Conservation (phyloP, 1,140 invertebrate genomes). For the Tetraneura akinire region DNA sequence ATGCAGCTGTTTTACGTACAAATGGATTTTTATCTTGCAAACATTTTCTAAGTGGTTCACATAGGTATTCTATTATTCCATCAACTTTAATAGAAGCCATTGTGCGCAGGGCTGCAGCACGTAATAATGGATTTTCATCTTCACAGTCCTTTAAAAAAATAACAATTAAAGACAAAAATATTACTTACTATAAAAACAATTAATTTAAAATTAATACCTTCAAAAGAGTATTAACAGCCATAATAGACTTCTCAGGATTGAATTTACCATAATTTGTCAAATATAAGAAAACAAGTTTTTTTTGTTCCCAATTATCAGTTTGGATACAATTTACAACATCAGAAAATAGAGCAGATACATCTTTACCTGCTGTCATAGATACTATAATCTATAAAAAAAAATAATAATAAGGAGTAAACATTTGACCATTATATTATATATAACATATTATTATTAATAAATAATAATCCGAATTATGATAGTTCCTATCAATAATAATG, state of each 20-base stretch:
- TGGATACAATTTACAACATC: slow-evolving; percentile 99
- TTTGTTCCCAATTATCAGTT: slow-evolving; percentile 98
- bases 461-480: no score
- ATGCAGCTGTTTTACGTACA: slow-evolving; percentile 98
- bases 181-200: no score
- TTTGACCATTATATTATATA: no score
- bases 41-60: slow-evolving; percentile 97
- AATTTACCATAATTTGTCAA: slow-evolving; percentile 99
- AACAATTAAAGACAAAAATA: not conserved
- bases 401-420: no score
- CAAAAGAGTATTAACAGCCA: slow-evolving; percentile 99
- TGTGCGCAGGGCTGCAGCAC: slow-evolving; percentile 96
- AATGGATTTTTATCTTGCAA: slow-evolving; percentile 99
- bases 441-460: no score
- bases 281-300: slow-evolving; percentile 99
- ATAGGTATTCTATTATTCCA: slow-evolving; percentile 99
- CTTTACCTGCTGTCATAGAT: slow-evolving; percentile 99
- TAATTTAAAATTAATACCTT: slow-evolving; percentile 69
- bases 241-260: slow-evolving; percentile 99
- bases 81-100: slow-evolving; percentile 99
- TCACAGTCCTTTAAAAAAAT: slow-evolving; percentile 85
- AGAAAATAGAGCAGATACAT: slow-evolving; percentile 94
- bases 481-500: no score
- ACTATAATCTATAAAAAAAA: slow-evolving; percentile 83
- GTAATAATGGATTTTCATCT: slow-evolving; percentile 98